Conservation (phyloP, 2,113 vertebrate genomes). For the Zootoca vivipara region DNA sequence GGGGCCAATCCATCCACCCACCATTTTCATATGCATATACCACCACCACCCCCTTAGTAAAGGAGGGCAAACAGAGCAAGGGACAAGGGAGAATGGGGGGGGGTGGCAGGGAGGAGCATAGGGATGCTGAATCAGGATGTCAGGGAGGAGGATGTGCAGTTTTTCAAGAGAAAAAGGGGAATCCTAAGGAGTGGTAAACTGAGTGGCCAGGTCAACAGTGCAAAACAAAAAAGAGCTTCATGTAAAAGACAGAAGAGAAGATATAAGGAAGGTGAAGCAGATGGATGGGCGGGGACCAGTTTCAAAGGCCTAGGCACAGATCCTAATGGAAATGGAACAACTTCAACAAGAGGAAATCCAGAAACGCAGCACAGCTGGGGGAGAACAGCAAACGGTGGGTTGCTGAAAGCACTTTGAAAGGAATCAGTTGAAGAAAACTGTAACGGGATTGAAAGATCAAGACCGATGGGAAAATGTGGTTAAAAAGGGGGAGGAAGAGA, state of each 20-base stretch:
- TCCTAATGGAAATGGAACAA: constrained; percentile 11
- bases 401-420: background rate
- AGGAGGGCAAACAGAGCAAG: background rate
- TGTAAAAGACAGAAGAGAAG: background rate
- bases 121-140: background rate
- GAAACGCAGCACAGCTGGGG: background rate
- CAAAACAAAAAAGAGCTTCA: background rate
- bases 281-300: constrained; percentile 8
- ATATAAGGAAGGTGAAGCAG: background rate
- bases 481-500: background rate
- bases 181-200: background rate
- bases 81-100: background rate
- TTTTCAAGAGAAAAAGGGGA: background rate
- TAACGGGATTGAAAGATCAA: background rate
- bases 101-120: background rate
- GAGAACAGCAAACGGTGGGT: background rate
- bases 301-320: constrained; percentile 14
- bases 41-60: background rate
- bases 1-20: constrained; percentile 22
- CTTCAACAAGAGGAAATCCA: constrained; percentile 14
- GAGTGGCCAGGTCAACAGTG: constrained; percentile 1
- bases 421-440: background rate
- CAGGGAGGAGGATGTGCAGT: background rate
- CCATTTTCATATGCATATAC: background rate
- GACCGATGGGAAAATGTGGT: background rate